phyloP scores from a whole-genome alignment of 2,797 vertebrate species.

The Pterois miles region DNA sequence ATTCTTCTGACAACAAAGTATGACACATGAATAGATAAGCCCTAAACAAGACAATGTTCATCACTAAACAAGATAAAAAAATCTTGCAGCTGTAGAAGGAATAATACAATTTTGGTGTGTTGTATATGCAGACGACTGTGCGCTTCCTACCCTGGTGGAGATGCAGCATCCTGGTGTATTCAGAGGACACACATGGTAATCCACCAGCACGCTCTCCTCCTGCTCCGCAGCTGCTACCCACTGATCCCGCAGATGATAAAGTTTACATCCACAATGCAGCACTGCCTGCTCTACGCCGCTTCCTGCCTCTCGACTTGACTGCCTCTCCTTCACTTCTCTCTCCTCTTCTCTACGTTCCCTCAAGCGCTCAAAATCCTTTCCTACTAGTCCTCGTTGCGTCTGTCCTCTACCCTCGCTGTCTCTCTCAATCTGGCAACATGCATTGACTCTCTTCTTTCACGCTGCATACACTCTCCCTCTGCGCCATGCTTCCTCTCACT shows the following conservation, averaged over 20 bases:
- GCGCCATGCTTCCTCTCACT: conserved; percentile 46
- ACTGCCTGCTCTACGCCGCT: conserved; percentile 31
- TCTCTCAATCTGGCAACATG: conserved; percentile 55
- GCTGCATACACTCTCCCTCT: conserved; percentile 55
- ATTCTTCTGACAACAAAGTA: conserved; percentile 2
- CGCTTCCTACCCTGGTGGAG: conserved; percentile 82
- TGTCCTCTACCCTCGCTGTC: conserved; percentile 42
- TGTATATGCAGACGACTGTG: not conserved
- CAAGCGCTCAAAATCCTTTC: conserved; percentile 7
- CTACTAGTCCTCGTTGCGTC: conserved; percentile 5
- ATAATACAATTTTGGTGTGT: not conserved
- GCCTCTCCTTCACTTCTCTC: conserved; percentile 25
- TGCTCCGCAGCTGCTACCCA: conserved; percentile 63
- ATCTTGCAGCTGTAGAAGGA: not conserved
- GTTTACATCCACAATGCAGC: conserved; percentile 83
- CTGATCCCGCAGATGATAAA: conserved; percentile 76
- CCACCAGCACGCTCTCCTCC: conserved; percentile 64
- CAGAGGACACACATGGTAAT: conserved; percentile 78
- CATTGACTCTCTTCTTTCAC: conserved; percentile 46
- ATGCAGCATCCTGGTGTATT: conserved; percentile 84
- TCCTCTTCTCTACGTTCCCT: conserved; percentile 1
- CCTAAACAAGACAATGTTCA: not conserved
- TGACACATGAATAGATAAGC: not conserved
- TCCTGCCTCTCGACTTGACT: conserved; percentile 32
- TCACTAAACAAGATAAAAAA: not conserved